Evolutionary conservation across 2,888 invertebrate genomes (phyloP).

Genomic region (Cerceris ruficornis): DNA sequence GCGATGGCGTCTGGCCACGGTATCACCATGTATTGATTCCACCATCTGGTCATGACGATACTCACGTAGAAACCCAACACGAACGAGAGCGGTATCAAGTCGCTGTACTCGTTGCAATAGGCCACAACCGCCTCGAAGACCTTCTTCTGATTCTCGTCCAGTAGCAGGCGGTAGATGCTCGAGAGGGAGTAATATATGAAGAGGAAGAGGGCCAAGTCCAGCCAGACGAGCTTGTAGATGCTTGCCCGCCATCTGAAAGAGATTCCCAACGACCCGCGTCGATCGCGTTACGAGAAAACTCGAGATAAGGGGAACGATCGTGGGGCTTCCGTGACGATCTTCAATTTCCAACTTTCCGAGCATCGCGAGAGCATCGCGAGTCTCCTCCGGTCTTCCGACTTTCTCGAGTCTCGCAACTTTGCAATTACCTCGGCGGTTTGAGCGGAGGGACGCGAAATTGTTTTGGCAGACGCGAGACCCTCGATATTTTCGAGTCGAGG

Average conservation of each 20-base stretch:
- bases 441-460: too few relatives aligned
- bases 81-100: conserved; percentile 95
- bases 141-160: conserved; percentile 88
- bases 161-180: conserved; percentile 88
- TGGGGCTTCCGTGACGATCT: too few relatives aligned
- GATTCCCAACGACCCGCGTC: too few relatives aligned
- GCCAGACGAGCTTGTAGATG: conserved; percentile 96
- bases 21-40: conserved; percentile 84
- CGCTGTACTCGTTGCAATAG: conserved; percentile 93
- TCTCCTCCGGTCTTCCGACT: too few relatives aligned
- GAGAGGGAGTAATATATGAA: conserved; percentile 90
- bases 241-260: conserved; percentile 95
- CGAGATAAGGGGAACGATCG: background rate
- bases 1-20: conserved; percentile 85
- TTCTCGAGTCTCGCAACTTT: too few relatives aligned
- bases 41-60: conserved; percentile 96
- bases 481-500: too few relatives aligned
- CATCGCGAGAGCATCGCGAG: too few relatives aligned
- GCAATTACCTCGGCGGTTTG: too few relatives aligned
- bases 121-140: conserved; percentile 91
- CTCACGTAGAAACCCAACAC: conserved; percentile 97
- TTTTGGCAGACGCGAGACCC: too few relatives aligned
- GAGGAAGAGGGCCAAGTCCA: conserved; percentile 92
- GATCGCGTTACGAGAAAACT: background rate
- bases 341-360: too few relatives aligned